These are phyloP conservation scores for Carassius gibelio DNA, from an alignment of 2,113 vertebrate genomes.

Conservation along the genomic window DNA sequence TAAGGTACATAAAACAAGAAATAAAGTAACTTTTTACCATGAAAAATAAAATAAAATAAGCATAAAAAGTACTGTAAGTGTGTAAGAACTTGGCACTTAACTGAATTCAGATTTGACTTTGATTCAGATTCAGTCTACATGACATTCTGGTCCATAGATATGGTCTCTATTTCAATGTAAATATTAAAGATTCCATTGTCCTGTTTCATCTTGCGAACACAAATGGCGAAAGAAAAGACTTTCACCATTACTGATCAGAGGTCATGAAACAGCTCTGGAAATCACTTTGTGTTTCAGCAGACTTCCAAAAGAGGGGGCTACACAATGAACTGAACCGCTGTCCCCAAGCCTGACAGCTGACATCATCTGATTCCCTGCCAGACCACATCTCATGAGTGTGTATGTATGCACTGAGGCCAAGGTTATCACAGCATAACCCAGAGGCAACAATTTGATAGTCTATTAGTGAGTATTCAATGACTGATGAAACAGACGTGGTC, in stretches of 20 bases:
- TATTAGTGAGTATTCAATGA: slow-evolving; percentile 36
- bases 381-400: background rate
- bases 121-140: background rate
- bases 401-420: slow-evolving; percentile 14
- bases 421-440: slow-evolving; percentile 37
- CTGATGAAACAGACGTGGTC: slow-evolving; percentile 36
- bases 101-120: background rate
- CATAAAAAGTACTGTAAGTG: background rate
- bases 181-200: background rate
- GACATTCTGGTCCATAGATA: background rate
- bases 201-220: background rate
- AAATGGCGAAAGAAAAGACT: background rate
- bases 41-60: too few relatives aligned
- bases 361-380: slow-evolving; percentile 32
- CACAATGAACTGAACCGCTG: slow-evolving; percentile 14
- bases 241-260: slow-evolving; percentile 59
- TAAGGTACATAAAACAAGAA: background rate
- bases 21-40: background rate
- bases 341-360: slow-evolving; percentile 35
- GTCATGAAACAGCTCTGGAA: slow-evolving; percentile 53
- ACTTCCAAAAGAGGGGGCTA: slow-evolving; percentile 10
- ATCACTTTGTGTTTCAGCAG: slow-evolving; percentile 59
- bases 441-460: slow-evolving; percentile 19
- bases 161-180: background rate
- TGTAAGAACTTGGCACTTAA: background rate